Evolutionary conservation across 2,113 vertebrate species (phyloP).

Genomic region (Gavialis gangeticus): DNA sequence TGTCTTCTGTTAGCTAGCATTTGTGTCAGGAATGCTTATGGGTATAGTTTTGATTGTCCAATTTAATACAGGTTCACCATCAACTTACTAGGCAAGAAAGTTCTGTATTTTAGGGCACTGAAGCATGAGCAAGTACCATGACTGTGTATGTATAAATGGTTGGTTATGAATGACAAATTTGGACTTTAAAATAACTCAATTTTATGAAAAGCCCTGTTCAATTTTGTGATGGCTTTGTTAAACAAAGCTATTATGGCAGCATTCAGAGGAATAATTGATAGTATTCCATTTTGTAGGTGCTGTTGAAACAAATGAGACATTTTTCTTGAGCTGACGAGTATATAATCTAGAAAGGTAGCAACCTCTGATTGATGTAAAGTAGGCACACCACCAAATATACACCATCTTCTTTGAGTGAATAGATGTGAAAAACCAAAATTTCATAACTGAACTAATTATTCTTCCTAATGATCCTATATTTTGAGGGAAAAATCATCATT

Average conservation of each 20-base stretch:
- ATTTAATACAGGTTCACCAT: neutral
- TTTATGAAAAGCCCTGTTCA: neutral
- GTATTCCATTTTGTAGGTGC: neutral
- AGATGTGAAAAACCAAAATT: neutral
- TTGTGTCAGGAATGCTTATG: neutral
- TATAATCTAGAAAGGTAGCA: neutral
- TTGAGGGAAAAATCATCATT: slow-evolving; percentile 8
- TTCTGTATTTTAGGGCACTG: neutral
- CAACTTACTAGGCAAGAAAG: neutral
- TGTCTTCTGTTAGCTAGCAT: neutral
- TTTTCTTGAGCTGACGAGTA: neutral
- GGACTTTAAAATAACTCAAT: neutral
- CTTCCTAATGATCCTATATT: neutral
- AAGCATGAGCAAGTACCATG: neutral
- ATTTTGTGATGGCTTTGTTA: neutral
- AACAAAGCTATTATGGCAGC: neutral
- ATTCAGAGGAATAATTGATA: neutral
- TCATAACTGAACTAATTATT: neutral
- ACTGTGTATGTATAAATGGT: neutral
- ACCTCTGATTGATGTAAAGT: neutral
- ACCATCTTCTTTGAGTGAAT: neutral
- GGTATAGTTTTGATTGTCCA: neutral
- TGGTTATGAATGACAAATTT: neutral
- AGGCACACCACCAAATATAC: neutral
- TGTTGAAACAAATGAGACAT: neutral